phyloP scores from a whole-genome alignment of 2,113 vertebrate species.

The Austrofundulus limnaeus region DNA sequence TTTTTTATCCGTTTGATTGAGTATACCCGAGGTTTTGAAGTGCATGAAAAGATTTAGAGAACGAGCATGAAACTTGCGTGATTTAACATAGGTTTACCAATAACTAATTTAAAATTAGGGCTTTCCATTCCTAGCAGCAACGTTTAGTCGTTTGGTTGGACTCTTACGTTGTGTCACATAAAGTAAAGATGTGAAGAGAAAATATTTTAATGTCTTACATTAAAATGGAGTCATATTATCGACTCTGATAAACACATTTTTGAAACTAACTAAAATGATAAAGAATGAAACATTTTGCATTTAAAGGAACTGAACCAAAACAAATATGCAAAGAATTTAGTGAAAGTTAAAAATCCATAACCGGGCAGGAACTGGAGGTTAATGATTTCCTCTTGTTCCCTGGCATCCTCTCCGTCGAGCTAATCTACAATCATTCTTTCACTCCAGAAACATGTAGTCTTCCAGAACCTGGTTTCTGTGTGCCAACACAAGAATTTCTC shows the following conservation, averaged over 20 bases:
- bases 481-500: too few species aligned
- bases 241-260: too few species aligned
- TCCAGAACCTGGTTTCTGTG: constrained; percentile 13
- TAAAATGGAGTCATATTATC: not conserved
- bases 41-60: not conserved
- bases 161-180: too few species aligned
- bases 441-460: constrained; percentile 29
- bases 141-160: too few species aligned
- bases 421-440: constrained; percentile 65
- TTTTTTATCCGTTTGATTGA: constrained; percentile 1
- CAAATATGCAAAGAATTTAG: not conserved
- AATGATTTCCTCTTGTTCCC: constrained; percentile 66
- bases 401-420: constrained; percentile 35
- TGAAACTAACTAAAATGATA: too few species aligned
- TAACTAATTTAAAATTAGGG: too few species aligned
- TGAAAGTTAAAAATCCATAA: constrained; percentile 7
- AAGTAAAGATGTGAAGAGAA: too few species aligned
- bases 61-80: too few species aligned
- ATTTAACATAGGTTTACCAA: not conserved
- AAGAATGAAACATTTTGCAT: too few species aligned
- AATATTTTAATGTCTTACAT: too few species aligned
- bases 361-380: constrained; percentile 41
- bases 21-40: not conserved
- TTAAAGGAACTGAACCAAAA: not conserved
- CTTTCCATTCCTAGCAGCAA: too few species aligned